A percentile compares a stretch with the other conserved stretches of the same genome.
Conservation (phyloP, 2,113 vertebrate species). For the Rhodinocichla rosea region DNA sequence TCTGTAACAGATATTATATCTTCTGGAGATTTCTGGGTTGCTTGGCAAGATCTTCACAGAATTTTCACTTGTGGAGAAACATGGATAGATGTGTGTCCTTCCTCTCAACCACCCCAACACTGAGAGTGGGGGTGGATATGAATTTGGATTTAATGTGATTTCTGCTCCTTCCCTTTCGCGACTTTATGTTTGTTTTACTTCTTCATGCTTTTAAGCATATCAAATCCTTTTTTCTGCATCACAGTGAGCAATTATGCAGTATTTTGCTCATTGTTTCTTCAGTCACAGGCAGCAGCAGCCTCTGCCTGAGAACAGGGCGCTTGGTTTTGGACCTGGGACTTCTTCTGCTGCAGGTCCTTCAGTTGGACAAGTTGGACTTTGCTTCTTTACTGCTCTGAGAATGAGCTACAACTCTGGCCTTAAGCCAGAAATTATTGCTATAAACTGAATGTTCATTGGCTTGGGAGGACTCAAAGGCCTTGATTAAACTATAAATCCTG, state of each 20-base stretch:
- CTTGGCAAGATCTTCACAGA: background rate
- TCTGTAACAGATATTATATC: background rate
- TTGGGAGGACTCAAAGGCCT: background rate
- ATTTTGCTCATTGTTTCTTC: background rate
- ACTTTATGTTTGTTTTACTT: background rate
- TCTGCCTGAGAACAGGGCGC: background rate
- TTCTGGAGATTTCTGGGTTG: background rate
- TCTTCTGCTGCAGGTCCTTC: background rate
- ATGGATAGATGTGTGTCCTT: background rate
- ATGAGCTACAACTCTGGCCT: background rate
- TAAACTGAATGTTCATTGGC: background rate
- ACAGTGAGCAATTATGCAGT: background rate
- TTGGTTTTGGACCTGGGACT: background rate
- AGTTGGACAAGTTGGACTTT: background rate
- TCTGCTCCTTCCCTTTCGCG: background rate
- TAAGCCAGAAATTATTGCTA: background rate
- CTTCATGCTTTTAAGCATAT: background rate
- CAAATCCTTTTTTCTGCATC: background rate
- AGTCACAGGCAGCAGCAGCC: background rate
- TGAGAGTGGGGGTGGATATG: background rate
- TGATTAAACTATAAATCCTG: background rate
- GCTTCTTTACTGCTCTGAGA: background rate
- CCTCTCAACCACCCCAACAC: background rate
- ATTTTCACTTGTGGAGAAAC: background rate
- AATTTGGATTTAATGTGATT: background rate